Evolutionary conservation across 2,113 vertebrate genomes (phyloP).

Genomic region (Psammodynastes pulverulentus): DNA sequence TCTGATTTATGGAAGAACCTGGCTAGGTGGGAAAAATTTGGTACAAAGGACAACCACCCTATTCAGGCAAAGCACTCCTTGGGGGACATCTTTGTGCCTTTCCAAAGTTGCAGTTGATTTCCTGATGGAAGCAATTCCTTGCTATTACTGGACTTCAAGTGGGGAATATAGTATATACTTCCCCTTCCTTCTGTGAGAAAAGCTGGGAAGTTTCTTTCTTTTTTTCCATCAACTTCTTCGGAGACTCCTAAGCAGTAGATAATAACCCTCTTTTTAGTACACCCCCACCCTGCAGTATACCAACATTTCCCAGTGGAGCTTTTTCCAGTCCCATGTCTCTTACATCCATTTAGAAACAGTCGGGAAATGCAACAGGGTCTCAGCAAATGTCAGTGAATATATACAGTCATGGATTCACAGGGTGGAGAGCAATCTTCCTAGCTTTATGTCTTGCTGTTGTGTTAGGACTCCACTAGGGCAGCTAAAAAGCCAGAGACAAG

Average conservation of each 20-base stretch:
- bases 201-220: background rate
- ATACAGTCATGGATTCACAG: background rate
- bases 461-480: background rate
- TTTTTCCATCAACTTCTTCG: background rate
- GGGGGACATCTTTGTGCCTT: background rate
- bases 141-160: background rate
- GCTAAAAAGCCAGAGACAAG: background rate
- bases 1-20: background rate
- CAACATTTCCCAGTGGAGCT: background rate
- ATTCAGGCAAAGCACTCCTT: background rate
- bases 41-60: background rate
- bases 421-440: background rate
- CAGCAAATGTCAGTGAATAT: background rate
- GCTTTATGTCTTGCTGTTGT: background rate
- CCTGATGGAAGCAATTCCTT: background rate
- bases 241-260: background rate
- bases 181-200: background rate
- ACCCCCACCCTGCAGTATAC: background rate
- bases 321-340: background rate
- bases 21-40: background rate
- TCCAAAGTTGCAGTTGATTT: background rate
- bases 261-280: background rate
- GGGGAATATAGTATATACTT: background rate
- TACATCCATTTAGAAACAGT: background rate
- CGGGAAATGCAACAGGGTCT: background rate